Base-by-base conservation (phyloP, 1,140 invertebrate genomes). In the Hyles euphorbiae region DNA sequence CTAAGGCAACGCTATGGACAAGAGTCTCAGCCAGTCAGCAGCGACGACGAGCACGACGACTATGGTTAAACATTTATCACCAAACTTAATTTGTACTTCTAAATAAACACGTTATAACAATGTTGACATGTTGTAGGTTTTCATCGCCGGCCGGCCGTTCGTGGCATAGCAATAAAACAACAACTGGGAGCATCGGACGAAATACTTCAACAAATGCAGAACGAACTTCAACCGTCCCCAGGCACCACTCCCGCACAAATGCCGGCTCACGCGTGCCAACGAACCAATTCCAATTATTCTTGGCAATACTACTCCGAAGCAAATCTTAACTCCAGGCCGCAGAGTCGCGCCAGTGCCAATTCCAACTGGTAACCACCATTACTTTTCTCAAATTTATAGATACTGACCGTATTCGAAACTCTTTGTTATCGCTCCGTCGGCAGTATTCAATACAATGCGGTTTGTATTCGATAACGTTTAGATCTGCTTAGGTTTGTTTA, bases 11-110 rank as follows among this genome's bases (percentile, higher is more conserved):
- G 95, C 12, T 96, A 92, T 66, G 87, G 87, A 10, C 90, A 90
- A 45, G 88, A 90, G 10, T 85, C 83, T 5, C 89, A 90, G 53
- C 81, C 82, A 9, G 88, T 78, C 65, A 90, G 88, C 87, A 88
- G 82, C 61, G 94, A 95, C 10, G 94, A 96, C 58, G 96, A 97
- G 72, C 91, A 95, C 62, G 96, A 97, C 63, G 95, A 97, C 71
- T 97, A 97, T 64, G 96, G 96, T 90, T 11, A 47, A 12, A 12
- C 34, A 45, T 45, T 3, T 9, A 12, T 51, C 22, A 8, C 22
- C 33, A 47, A 47, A 47, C 6, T 47, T n/a, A 40, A 5, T 22
- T 47, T 47, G 5, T 47, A 6, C 10, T 52, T 3, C n/a, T 52
- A 11, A n/a, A 3, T 12, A 46, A 9, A 6, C 22, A 48, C 47